Evolutionary conservation across 2,888 invertebrate species (phyloP).

Genomic region (Phasia obesa): DNA sequence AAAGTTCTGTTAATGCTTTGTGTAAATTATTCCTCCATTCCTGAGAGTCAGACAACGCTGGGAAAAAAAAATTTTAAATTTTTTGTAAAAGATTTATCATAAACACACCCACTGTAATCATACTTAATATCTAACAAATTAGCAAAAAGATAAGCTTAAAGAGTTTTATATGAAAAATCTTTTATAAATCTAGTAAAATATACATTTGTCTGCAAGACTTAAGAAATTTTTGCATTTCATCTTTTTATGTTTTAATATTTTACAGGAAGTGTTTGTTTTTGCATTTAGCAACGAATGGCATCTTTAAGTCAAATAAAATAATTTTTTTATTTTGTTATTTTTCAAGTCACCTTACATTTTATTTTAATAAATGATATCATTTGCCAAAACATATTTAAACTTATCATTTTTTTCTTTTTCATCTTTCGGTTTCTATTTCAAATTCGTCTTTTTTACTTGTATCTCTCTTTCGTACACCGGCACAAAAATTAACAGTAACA

Average conservation of each 20-base stretch:
- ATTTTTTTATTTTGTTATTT: conserved; percentile 39
- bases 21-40: too few relatives aligned
- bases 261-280: background rate
- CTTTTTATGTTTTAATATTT: conserved; percentile 25
- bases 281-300: background rate
- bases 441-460: conserved; percentile 15
- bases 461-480: conserved; percentile 29
- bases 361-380: conserved; percentile 68
- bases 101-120: conserved; percentile 13
- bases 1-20: too few relatives aligned
- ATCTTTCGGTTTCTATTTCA: conserved; percentile 41
- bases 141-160: conserved; percentile 22
- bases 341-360: conserved; percentile 48
- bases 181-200: conserved; percentile 16
- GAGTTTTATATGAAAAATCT: background rate
- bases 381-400: conserved; percentile 70
- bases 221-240: conserved; percentile 7
- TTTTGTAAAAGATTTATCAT: too few relatives aligned
- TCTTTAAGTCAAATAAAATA: conserved; percentile 11
- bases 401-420: conserved; percentile 51
- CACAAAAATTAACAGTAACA: conserved; percentile 9
- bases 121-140: conserved; percentile 42
- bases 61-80: too few relatives aligned
- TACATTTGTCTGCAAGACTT: conserved; percentile 37
- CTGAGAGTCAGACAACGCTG: too few relatives aligned